Conservation (phyloP, 2,888 invertebrate species). For the Spodoptera littoralis region DNA sequence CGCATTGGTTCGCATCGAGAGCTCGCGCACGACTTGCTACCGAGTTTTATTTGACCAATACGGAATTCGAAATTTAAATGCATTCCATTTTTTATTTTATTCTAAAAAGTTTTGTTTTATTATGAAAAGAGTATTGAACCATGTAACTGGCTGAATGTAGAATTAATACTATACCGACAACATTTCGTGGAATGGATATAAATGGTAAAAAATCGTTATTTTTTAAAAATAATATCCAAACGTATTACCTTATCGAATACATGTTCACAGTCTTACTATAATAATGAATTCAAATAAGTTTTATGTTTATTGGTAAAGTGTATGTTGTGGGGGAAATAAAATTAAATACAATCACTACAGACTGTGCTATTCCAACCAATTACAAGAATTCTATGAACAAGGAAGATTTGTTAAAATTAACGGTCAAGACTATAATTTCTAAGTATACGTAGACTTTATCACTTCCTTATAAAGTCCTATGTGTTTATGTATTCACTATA, state of each 20-base stretch:
- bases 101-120: conserved; percentile 7
- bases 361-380: too few species aligned
- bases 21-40: conserved; percentile 32
- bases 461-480: conserved; percentile 4
- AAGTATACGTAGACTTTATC: conserved; percentile 8
- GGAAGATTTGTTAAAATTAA: conserved; percentile 3
- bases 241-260: too few species aligned
- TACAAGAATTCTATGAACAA: too few species aligned
- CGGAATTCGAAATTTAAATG: conserved; percentile 38
- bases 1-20: conserved; percentile 24
- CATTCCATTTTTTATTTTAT: conserved; percentile 15
- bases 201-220: too few species aligned
- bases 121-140: conserved; percentile 1
- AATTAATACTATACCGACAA: too few species aligned
- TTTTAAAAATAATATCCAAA: too few species aligned
- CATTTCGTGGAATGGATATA: too few species aligned
- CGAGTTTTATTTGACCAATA: conserved; percentile 39
- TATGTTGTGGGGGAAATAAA: too few species aligned
- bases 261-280: too few species aligned
- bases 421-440: conserved; percentile 3
- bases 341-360: too few species aligned
- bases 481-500: conserved; percentile 4
- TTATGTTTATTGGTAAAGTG: too few species aligned
- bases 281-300: too few species aligned
- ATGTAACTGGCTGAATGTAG: conserved; percentile 18